These are phyloP conservation scores for Monopis laevigella DNA, from an alignment of 2,888 invertebrate genomes.

Conservation along the genomic window DNA sequence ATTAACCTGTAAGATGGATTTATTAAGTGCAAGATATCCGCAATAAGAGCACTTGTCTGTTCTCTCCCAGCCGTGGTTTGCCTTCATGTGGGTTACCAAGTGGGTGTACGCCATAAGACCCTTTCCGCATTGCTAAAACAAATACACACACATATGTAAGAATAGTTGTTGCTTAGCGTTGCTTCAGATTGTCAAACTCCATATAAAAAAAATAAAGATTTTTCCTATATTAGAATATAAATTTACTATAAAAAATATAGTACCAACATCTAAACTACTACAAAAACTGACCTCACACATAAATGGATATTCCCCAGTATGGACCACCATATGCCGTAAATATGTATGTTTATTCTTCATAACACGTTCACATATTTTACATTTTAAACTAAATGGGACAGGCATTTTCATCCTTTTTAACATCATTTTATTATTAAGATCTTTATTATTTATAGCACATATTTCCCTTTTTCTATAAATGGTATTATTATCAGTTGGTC, in stretches of 20 bases:
- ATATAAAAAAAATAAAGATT: too few relatives aligned
- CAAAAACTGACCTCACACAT: constrained; percentile 9
- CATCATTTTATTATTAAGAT: too few relatives aligned
- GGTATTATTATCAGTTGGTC: constrained; percentile 15
- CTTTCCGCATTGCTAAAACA: constrained; percentile 45
- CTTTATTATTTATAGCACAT: too few relatives aligned
- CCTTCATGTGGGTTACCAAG: constrained; percentile 51
- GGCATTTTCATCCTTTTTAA: too few relatives aligned
- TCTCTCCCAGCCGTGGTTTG: constrained; percentile 44
- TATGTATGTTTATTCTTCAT: constrained; percentile 7
- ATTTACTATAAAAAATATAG: not conserved
- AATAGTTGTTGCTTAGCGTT: too few relatives aligned
- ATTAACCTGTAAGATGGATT: constrained; percentile 7
- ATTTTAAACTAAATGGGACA: constrained; percentile 19
- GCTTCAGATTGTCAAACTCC: too few relatives aligned
- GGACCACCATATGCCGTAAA: constrained; percentile 5
- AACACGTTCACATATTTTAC: constrained; percentile 3
- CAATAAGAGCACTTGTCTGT: constrained; percentile 56
- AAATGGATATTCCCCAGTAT: constrained; percentile 7
- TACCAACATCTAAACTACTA: not conserved
- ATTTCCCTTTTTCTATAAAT: too few relatives aligned
- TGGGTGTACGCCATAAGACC: constrained; percentile 44
- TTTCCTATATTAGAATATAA: not conserved
- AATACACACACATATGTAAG: too few relatives aligned
- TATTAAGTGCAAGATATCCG: constrained; percentile 51